Percentiles rank a stretch among this genome's conserved stretches.
Evolutionary conservation across 2,797 vertebrate genomes (phyloP).

Genomic region (Thaleichthys pacificus): DNA sequence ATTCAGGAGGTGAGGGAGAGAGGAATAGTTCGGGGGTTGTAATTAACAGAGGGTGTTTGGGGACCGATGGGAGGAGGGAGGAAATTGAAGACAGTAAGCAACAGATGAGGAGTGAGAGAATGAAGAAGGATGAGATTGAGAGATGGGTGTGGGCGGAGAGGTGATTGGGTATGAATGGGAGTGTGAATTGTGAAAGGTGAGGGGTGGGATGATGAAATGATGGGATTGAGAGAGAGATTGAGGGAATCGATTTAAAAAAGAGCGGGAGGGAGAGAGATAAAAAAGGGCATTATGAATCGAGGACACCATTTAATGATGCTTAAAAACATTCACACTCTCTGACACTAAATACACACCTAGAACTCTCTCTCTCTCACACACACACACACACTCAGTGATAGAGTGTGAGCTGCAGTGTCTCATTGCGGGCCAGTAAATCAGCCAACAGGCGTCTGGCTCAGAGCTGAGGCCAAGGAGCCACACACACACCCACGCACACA

Average conservation of each 20-base stretch:
- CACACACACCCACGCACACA: conserved; percentile 16
- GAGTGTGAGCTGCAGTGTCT: conserved; percentile 25
- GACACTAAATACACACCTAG: not conserved
- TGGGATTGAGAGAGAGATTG: conserved; percentile 19
- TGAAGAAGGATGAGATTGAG: conserved; percentile 27
- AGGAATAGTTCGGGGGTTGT: conserved; percentile 4
- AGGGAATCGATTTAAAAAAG: conserved; percentile 20
- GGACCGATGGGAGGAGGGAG: conserved; percentile 49
- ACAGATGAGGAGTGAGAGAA: conserved; percentile 35
- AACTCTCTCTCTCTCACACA: not conserved
- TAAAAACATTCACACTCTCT: not conserved
- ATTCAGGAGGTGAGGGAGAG: conserved; percentile 42
- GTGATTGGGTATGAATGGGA: conserved; percentile 45
- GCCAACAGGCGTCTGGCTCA: conserved; percentile 43
- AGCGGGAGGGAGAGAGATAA: conserved; percentile 3
- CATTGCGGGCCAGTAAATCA: conserved; percentile 21
- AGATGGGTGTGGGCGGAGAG: not conserved
- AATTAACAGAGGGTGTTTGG: conserved; percentile 2
- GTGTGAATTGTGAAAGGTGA: conserved; percentile 17
- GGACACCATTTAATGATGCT: not conserved
- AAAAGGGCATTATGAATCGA: conserved; percentile 20
- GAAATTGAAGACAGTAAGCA: not conserved
- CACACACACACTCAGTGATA: conserved; percentile 4
- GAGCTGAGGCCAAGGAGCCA: conserved; percentile 17
- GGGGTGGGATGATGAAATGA: conserved; percentile 52